These are phyloP conservation scores for Cervus canadensis DNA, from an alignment of 2,113 vertebrate species.

Conservation along the genomic window DNA sequence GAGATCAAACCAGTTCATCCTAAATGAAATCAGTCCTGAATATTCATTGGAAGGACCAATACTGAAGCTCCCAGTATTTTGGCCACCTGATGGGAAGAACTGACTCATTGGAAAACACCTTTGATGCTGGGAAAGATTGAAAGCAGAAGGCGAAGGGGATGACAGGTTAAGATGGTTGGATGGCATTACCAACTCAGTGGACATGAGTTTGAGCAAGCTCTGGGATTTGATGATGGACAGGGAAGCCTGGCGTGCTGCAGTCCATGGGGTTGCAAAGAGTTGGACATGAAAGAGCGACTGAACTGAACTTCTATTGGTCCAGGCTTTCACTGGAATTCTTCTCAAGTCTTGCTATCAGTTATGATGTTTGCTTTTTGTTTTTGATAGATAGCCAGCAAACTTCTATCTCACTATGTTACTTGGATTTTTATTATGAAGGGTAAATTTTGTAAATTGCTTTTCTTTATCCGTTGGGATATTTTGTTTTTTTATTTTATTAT, in stretches of 20 bases:
- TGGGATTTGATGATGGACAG: neutral
- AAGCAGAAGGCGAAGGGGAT: neutral
- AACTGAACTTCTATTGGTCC: neutral
- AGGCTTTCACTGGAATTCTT: neutral
- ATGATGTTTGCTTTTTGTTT: conserved; percentile 4
- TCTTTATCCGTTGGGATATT: neutral
- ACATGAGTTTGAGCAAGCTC: neutral
- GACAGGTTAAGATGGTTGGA: neutral
- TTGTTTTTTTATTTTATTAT: neutral
- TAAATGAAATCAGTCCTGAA: neutral
- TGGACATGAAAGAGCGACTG: neutral
- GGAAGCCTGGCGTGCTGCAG: neutral
- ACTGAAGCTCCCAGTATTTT: neutral
- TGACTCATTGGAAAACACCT: neutral
- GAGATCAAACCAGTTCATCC: neutral
- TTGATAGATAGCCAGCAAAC: neutral
- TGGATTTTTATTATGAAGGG: neutral
- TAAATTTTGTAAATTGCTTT: neutral
- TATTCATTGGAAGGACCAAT: neutral
- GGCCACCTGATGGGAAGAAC: neutral
- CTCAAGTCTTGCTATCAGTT: neutral
- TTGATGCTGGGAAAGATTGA: neutral
- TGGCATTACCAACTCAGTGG: neutral
- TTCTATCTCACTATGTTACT: neutral
- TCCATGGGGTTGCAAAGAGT: neutral